Percentiles rank a stretch among this genome's conserved stretches.
Conservation (phyloP, 2,888 invertebrate genomes). For the Scaptodrosophila latifasciaeformis region DNA sequence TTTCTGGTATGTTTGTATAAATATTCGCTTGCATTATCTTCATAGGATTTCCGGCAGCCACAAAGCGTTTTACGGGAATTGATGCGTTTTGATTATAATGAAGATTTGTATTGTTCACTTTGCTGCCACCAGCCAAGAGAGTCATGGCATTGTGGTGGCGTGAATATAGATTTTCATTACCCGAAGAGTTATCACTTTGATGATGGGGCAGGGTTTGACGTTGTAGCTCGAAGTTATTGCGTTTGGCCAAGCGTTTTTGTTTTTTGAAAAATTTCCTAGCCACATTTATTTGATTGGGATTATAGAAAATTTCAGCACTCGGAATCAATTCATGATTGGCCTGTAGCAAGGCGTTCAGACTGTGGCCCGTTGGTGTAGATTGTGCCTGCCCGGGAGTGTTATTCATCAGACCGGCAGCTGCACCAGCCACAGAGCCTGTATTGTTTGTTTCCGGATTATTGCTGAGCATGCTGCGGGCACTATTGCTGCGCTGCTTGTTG, state of each 20-base stretch:
- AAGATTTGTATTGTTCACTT: conserved; percentile 88
- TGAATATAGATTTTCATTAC: conserved; percentile 70
- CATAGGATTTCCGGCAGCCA: conserved; percentile 34
- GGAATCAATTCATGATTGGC: conserved; percentile 63
- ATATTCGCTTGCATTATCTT: conserved; percentile 77
- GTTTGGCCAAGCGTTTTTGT: conserved; percentile 84
- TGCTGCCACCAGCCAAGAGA: conserved; percentile 83
- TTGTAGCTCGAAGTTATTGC: conserved; percentile 81
- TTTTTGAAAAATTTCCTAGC: conserved; percentile 95
- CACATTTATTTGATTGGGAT: conserved; percentile 94
- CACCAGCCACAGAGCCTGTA: conserved; percentile 17
- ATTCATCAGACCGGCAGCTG: conserved; percentile 45
- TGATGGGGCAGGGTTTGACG: conserved; percentile 74
- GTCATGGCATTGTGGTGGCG: conserved; percentile 71
- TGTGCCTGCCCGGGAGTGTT: conserved; percentile 53
- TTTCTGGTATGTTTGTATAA: conserved; percentile 81
- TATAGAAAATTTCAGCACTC: conserved; percentile 89
- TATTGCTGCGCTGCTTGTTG: conserved; percentile 80
- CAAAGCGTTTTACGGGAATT: conserved; percentile 69
- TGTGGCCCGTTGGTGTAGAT: conserved; percentile 36
- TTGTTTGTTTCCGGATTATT: conserved; percentile 57
- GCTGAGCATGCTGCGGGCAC: conserved; percentile 78
- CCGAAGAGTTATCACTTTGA: conserved; percentile 77
- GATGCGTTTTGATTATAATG: conserved; percentile 75
- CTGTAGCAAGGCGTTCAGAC: conserved; percentile 56